Evolutionary conservation across 2,888 invertebrate genomes (phyloP).

Genomic region (Ophion costatus): DNA sequence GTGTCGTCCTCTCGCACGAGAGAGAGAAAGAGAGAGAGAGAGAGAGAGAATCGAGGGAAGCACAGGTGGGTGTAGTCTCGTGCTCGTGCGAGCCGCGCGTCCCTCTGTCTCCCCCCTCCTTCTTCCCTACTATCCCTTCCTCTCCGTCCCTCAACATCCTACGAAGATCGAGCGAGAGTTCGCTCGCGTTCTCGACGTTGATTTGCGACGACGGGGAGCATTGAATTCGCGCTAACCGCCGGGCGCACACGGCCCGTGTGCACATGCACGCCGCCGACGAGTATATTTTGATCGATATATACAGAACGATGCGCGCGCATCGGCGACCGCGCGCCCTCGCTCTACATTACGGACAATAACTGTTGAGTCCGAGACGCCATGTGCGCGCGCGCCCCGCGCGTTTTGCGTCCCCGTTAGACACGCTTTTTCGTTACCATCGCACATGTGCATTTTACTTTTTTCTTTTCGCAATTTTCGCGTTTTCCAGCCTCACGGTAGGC

Average conservation of each 20-base stretch:
- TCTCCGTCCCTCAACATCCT: neutral
- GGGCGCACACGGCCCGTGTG: neutral
- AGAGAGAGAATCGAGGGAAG: constrained; percentile 55
- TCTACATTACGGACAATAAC: constrained; percentile 52
- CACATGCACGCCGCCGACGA: constrained; percentile 4
- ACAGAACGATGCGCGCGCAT: constrained; percentile 6
- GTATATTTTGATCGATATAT: constrained; percentile 21
- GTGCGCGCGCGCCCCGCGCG: constrained; percentile 42
- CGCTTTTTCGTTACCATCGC: neutral
- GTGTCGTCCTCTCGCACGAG: neutral
- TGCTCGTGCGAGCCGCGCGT: constrained; percentile 48
- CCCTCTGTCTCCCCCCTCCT: neutral
- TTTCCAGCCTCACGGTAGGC: neutral
- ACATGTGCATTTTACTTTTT: neutral
- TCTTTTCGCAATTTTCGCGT: neutral
- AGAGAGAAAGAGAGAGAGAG: neutral
- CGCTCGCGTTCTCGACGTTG: constrained; percentile 13
- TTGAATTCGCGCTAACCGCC: constrained; percentile 18
- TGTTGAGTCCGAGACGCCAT: constrained; percentile 56
- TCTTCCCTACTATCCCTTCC: neutral
- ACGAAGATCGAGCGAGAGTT: neutral
- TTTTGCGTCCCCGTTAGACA: neutral
- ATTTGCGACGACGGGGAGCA: constrained; percentile 11
- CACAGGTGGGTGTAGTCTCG: constrained; percentile 79
- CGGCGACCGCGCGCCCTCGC: neutral